Evolutionary conservation across 2,888 invertebrate species (phyloP).

Genomic region (Monopis laevigella): DNA sequence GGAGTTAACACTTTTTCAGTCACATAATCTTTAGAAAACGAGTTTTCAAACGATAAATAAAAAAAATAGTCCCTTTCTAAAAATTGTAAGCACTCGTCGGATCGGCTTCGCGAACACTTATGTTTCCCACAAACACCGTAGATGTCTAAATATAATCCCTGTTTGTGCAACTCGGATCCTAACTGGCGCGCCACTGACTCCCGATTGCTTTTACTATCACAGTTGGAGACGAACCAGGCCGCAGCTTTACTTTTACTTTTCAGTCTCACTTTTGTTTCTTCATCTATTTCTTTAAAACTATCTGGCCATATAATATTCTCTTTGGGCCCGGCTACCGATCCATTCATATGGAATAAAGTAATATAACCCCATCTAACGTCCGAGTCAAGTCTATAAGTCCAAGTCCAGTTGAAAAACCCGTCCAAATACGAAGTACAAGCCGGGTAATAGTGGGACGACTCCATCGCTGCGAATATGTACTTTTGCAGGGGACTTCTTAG

Average conservation of each 20-base stretch:
- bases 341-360: conserved; percentile 26
- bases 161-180: conserved; percentile 34
- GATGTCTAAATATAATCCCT: conserved; percentile 32
- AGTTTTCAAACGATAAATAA: conserved; percentile 44
- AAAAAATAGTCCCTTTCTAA: conserved; percentile 36
- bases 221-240: conserved; percentile 37
- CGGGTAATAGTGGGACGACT: conserved; percentile 28
- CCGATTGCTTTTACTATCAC: conserved; percentile 24
- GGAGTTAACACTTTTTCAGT: conserved; percentile 42
- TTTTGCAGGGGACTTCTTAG: conserved; percentile 25
- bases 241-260: conserved; percentile 31
- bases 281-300: conserved; percentile 28
- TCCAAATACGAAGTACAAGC: conserved; percentile 35
- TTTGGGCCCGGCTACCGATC: conserved; percentile 32
- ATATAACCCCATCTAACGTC: conserved; percentile 36
- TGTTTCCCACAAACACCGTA: conserved; percentile 29
- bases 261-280: conserved; percentile 26
- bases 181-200: conserved; percentile 31
- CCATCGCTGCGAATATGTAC: conserved; percentile 33
- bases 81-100: conserved; percentile 13
- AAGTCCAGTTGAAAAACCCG: conserved; percentile 43
- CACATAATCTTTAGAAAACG: conserved; percentile 37
- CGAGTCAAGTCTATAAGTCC: conserved; percentile 39
- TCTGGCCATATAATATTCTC: conserved; percentile 25
- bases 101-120: conserved; percentile 23